Percentiles rank a stretch among this genome's conserved stretches.
These are phyloP conservation scores for Perca flavescens DNA, from an alignment of 2,113 vertebrate genomes.

Conservation along the genomic window DNA sequence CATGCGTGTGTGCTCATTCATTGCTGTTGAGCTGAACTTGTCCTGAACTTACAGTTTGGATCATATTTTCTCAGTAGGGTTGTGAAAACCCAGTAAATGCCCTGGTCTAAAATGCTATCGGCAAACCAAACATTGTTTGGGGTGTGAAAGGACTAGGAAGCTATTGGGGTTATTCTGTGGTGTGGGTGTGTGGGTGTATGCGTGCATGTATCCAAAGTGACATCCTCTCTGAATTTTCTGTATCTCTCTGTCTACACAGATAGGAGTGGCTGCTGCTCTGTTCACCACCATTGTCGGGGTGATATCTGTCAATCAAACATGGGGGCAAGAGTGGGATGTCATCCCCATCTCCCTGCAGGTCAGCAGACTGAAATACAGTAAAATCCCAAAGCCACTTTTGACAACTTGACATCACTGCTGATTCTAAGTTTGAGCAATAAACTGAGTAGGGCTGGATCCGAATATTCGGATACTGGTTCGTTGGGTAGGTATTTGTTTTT, in stretches of 20 bases:
- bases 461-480: too few relatives aligned
- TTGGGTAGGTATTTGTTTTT: too few relatives aligned
- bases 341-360: slow-evolving; percentile 94
- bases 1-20: slow-evolving; percentile 2
- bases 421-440: neutral
- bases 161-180: slow-evolving; percentile 14
- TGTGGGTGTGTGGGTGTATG: neutral
- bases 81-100: slow-evolving; percentile 35
- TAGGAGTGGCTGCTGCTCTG: slow-evolving; percentile 88
- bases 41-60: slow-evolving; percentile 47
- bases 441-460: neutral
- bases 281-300: slow-evolving; percentile 91
- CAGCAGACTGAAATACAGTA: slow-evolving; percentile 44
- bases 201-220: slow-evolving; percentile 19
- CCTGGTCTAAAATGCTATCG: slow-evolving; percentile 19
- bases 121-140: slow-evolving; percentile 11
- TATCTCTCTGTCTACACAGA: slow-evolving; percentile 76
- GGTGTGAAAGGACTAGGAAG: slow-evolving; percentile 9
- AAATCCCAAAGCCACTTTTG: neutral
- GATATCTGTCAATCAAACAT: slow-evolving; percentile 93
- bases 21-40: slow-evolving; percentile 40
- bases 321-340: slow-evolving; percentile 94
- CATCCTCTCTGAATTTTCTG: slow-evolving; percentile 25
- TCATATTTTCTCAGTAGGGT: slow-evolving; percentile 11
- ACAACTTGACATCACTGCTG: slow-evolving; percentile 7